Conservation (phyloP, 2,797 vertebrate genomes). For the Gastrophryne carolinensis region DNA sequence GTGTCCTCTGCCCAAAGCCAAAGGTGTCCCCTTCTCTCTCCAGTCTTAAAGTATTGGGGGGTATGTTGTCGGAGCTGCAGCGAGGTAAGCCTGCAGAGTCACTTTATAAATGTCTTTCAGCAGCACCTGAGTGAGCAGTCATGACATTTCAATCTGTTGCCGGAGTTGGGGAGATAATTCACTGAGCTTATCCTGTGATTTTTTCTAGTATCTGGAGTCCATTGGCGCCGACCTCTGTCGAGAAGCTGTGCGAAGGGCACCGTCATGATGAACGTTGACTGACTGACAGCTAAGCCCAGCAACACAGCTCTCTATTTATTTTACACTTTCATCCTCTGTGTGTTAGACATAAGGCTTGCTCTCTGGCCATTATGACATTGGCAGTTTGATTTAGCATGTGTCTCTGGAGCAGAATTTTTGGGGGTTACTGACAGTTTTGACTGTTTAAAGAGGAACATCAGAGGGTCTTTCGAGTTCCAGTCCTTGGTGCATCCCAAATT, state of each 20-base stretch:
- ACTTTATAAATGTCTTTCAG: constrained; percentile 52
- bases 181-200: constrained; percentile 30
- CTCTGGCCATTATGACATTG: too few species aligned
- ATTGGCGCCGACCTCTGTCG: constrained; percentile 35
- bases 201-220: constrained; percentile 21
- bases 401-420: too few species aligned
- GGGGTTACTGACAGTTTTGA: too few species aligned
- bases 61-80: constrained; percentile 24
- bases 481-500: too few species aligned
- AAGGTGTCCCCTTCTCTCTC: constrained; percentile 24
- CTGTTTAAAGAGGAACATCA: too few species aligned
- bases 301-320: neutral
- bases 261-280: constrained; percentile 12
- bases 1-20: too few species aligned
- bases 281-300: neutral
- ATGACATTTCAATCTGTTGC: constrained; percentile 52
- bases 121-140: constrained; percentile 44
- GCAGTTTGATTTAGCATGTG: too few species aligned
- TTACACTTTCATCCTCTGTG: neutral
- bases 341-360: too few species aligned
- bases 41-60: constrained; percentile 31
- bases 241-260: constrained; percentile 4
- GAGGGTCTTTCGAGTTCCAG: too few species aligned
- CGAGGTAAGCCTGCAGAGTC: constrained; percentile 43
- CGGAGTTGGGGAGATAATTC: constrained; percentile 35